Base-by-base conservation (phyloP, 2,113 vertebrate species). In the Uria lomvia region DNA sequence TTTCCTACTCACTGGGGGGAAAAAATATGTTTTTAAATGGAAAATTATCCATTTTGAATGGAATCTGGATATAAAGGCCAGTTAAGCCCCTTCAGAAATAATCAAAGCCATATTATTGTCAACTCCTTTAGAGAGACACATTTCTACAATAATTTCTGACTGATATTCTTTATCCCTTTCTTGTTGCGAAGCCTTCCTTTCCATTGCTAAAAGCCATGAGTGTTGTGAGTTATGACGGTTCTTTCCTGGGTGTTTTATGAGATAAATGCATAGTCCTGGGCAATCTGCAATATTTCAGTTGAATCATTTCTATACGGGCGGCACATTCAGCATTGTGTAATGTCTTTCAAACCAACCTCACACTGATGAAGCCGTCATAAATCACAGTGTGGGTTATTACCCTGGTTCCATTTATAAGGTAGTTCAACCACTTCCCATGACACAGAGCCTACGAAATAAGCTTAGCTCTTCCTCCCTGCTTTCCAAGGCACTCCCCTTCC, bases 11-110 rank as follows among this genome's bases (percentile, higher is more conserved):
- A 55, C 30, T 17, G 36, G 27, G 26, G 18, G 32, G 34, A 70
- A 53, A n/a, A 81, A 93, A 84, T 43, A 79, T 68, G 58, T 83
- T 93, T 97, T 97, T 77, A 88, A 96, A 94, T 84, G 90, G 75
- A 89, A 94, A 88, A 96, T 78, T 70, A 87, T 81, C 79, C 70
- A 70, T 86, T 96, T 86, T 87, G 58, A 96, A 94, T 67, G 53
- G 68, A 94, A 93, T 73, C 83, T 92, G 83, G 77, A 21, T 83
- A 32, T 38, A 95, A 94, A 92, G 88, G 76, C 72, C 75, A 77
- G 86, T 91, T 86, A 96, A 91, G 65, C 80, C 66, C 89, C 78
- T 76, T 94, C 71, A 70, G 80, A 95, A 95, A 96, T 91, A 81
- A 92, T 91, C 96, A 91, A 92, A 84, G 7, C 62, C 73, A 22